These are phyloP conservation scores for Microctenopoma steveboyesi DNA, from an alignment of 2,797 vertebrate genomes.

Conservation along the genomic window DNA sequence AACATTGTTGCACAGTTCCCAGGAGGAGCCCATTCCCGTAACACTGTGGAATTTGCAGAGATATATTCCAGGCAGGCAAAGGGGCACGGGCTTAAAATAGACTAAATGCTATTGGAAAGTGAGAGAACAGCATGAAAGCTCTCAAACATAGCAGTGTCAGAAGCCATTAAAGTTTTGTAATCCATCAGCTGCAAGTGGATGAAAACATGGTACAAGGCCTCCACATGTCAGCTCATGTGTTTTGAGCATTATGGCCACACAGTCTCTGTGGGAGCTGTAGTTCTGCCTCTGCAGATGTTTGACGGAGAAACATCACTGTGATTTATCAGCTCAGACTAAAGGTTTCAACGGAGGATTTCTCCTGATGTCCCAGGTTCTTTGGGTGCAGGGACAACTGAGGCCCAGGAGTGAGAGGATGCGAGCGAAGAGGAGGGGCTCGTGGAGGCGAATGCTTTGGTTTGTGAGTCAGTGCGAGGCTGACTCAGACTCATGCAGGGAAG, in stretches of 20 bases:
- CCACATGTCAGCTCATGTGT: slow-evolving; percentile 71
- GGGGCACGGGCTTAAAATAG: slow-evolving; percentile 1
- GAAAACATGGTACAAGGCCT: slow-evolving; percentile 21
- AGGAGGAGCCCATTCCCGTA: slow-evolving; percentile 13
- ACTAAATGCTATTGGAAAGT: slow-evolving; percentile 28
- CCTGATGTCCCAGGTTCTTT: slow-evolving; percentile 48
- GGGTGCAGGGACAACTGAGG: slow-evolving; percentile 19
- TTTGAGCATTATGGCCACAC: slow-evolving; percentile 49
- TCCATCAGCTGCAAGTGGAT: slow-evolving; percentile 1
- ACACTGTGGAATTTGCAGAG: slow-evolving; percentile 14
- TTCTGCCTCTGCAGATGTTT: slow-evolving; percentile 33
- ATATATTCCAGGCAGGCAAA: slow-evolving; percentile 14
- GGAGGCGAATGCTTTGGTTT: slow-evolving; percentile 44
- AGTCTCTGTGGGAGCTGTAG: slow-evolving; percentile 21
- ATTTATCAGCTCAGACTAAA: slow-evolving; percentile 51
- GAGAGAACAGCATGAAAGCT: slow-evolving; percentile 2
- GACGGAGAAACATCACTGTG: slow-evolving; percentile 25
- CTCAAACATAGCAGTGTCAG: background rate
- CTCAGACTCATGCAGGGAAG: slow-evolving; percentile 42
- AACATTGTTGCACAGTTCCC: background rate
- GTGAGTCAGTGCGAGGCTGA: slow-evolving; percentile 68
- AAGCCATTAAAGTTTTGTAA: background rate
- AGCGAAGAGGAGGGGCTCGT: slow-evolving; percentile 20
- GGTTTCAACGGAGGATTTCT: slow-evolving; percentile 22
- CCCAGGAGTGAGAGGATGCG: slow-evolving; percentile 5